Evolutionary conservation across 1,140 invertebrate genomes (phyloP).

Genomic region (Saccostrea cuccullata): DNA sequence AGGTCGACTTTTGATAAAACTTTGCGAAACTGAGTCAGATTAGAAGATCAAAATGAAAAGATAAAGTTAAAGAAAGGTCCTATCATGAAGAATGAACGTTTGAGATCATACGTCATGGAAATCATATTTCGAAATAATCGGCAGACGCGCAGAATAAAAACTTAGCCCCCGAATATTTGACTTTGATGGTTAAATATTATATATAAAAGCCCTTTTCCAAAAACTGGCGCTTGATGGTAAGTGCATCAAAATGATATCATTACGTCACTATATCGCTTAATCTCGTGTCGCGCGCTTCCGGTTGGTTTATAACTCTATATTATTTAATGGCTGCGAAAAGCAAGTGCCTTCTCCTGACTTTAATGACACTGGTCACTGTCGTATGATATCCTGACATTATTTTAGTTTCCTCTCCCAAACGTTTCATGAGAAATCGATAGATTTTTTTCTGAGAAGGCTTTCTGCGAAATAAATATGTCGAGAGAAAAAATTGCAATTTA

Average conservation of each 20-base stretch:
- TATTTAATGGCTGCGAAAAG: neutral
- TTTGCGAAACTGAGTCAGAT: too few species aligned
- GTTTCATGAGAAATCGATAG: neutral
- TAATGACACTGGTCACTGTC: constrained; percentile 14
- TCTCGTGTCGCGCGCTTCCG: neutral
- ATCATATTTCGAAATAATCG: too few species aligned
- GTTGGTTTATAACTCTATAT: neutral
- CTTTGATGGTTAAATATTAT: too few species aligned
- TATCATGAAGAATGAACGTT: too few species aligned
- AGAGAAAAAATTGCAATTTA: neutral
- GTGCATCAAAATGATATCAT: neutral
- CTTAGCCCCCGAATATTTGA: too few species aligned
- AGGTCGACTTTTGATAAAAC: too few species aligned
- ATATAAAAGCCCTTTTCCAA: too few species aligned
- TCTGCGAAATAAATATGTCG: neutral
- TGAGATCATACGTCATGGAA: too few species aligned
- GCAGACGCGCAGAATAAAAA: too few species aligned
- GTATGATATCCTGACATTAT: neutral
- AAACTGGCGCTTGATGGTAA: neutral
- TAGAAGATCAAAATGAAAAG: too few species aligned
- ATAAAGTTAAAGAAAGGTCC: too few species aligned
- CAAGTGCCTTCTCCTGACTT: neutral
- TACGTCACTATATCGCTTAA: constrained; percentile 22
- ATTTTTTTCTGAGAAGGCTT: neutral
- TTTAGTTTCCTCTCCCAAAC: neutral